Base-by-base conservation (phyloP, 2,113 vertebrate genomes). In the Hippoglossus stenolepis region DNA sequence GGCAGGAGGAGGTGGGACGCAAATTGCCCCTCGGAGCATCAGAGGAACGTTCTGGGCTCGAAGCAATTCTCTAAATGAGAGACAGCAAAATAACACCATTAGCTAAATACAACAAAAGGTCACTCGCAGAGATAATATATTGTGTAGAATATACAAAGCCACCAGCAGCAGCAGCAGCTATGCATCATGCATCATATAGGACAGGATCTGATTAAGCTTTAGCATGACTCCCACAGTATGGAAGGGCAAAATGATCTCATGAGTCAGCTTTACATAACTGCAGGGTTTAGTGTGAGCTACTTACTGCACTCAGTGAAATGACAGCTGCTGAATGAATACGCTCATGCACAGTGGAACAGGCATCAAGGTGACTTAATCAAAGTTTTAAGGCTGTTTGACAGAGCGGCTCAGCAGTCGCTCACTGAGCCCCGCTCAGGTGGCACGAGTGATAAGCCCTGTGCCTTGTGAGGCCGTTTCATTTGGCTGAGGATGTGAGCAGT, bases 301-400 rank as follows among this genome's bases (percentile, higher is more conserved):
- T 83, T 68, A 80, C 11, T 64, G 43, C 57, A 56, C 62, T 73
- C 72, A 61, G 0, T 58, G 26, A 88, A 85, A 75, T 70, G 83
- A 81, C 82, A 84, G 80, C 80, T 73, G 67, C 65, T 13, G 57
- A 84, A 83, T 73, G 67, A 74, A 87, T 62, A 70, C 68, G 65
- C 53, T 65, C 54, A 60, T 70, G 23, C 26, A 13, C 26, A 17
- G 69, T 21, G 13, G 45, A 60, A n/a, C 26, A 28, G 47, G 60
- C 73, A 73, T 70, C 62, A 75, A 84, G 80, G 87, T 87, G 78
- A 80, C 75, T 77, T 83, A 61, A 79, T 72, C 58, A 78, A 51
- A 73, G 65, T 70, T 76, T 72, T 24, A 21, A 45, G 82, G 24
- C 38, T 2, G 2, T 53, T 38, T 69, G 65, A 83, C 51, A 70